Evolutionary conservation across 1,140 invertebrate genomes (phyloP), one percentile per base, ranked within the genome.

Genomic region (Delia radicum): DNA sequence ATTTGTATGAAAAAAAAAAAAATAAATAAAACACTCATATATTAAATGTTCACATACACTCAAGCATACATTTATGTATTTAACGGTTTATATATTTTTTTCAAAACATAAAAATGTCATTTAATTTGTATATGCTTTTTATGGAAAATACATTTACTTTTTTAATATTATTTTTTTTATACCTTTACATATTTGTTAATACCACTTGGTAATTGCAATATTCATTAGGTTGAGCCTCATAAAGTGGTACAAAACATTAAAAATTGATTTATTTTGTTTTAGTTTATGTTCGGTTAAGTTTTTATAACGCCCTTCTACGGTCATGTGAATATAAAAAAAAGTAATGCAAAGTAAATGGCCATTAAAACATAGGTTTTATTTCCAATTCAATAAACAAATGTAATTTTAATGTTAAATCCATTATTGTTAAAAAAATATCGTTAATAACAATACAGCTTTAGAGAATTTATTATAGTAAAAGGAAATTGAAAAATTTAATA

Each of bases 361-460:
- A 67, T 67, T 67, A 67, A 67, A 67, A 31, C 63, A 67, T 67
- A 69, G 65, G 65, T 33, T 33, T 37, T 21, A 37, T 69, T 69
- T 69, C 29, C 65, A 69, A 69, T 69, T 69, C 31, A 37, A 33
- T 69, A 21, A 33, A 33, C 48, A 69, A 21, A 24, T 67, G 63
- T 67, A 3, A 31, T 67, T 5, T 18, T 33, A 15, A 8, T 48
- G n/a, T 48, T n/a, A 48, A 48, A 48, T n/a, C 3, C 62, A 65
- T 63, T 26, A 28, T 27, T 28, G 2, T 27, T 67, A 69, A 33
- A 37, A 37, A 69, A 69, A 21, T 55, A 18, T 18, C 18, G n/a
- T 5, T 21, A 55, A 55, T 21, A 21, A 21, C 1, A 24, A 4
- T 55, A 55, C 24, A 55, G 48, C 48, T 55, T 55, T 55, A 21